Evolutionary conservation across 1,140 invertebrate species (phyloP).

Genomic region (Diachasma alloeum): DNA sequence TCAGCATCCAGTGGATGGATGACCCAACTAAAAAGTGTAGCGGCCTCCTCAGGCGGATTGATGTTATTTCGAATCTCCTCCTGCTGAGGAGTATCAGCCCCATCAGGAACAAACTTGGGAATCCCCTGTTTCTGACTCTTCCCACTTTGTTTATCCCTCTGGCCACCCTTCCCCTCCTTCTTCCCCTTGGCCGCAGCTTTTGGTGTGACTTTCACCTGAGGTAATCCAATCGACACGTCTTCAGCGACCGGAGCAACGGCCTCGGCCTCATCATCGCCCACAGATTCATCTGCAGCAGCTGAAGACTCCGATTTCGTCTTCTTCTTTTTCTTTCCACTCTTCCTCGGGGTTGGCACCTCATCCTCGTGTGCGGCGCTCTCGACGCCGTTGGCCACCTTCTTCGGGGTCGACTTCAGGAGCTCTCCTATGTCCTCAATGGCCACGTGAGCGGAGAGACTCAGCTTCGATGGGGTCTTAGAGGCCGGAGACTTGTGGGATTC

Average conservation of each 20-base stretch:
- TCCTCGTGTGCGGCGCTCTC: neutral
- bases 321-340: neutral
- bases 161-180: neutral
- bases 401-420: neutral
- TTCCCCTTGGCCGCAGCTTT: neutral
- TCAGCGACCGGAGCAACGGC: too few relatives aligned
- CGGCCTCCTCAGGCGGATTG: slow-evolving; percentile 16
- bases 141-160: neutral
- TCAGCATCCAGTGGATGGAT: slow-evolving; percentile 30
- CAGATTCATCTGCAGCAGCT: neutral
- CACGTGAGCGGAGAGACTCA: neutral
- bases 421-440: neutral
- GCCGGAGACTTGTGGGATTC: neutral
- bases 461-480: neutral
- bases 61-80: slow-evolving; percentile 18
- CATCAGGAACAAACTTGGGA: neutral
- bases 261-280: neutral
- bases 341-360: neutral
- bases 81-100: neutral
- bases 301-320: neutral
- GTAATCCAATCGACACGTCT: too few relatives aligned
- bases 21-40: neutral
- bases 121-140: neutral
- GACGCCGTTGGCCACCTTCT: neutral
- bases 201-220: neutral